A percentile compares a stretch with the other conserved stretches of the same genome.
Evolutionary conservation across 2,888 invertebrate species (phyloP).

Genomic region (Gasteruption jaculator): DNA sequence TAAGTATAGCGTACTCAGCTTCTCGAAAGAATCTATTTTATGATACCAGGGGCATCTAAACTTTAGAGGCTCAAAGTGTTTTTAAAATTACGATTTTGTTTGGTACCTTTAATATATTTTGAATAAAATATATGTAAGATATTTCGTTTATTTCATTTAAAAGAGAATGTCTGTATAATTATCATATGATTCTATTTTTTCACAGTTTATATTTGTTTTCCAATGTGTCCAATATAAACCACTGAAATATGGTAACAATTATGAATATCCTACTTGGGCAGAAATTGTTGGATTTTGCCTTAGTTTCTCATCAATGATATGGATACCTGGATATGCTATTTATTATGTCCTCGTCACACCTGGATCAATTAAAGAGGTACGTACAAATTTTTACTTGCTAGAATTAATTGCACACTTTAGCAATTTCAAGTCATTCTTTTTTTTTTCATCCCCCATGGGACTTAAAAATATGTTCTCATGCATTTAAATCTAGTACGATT

Average conservation of each 20-base stretch:
- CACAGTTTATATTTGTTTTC: slow-evolving; percentile 61
- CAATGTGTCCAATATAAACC: slow-evolving; percentile 60
- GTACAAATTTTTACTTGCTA: slow-evolving; percentile 15
- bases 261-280: slow-evolving; percentile 61
- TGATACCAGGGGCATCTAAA: neutral
- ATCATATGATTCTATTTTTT: slow-evolving; percentile 21
- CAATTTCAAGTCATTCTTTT: neutral
- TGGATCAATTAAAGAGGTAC: slow-evolving; percentile 56
- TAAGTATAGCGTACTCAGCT: slow-evolving; percentile 43
- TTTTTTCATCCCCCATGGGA: no score
- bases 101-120: neutral
- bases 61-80: neutral
- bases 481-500: no score
- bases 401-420: no score
- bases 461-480: no score
- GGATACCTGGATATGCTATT: slow-evolving; percentile 61
- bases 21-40: neutral
- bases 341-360: slow-evolving; percentile 57
- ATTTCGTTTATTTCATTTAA: no score
- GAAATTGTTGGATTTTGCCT: slow-evolving; percentile 59
- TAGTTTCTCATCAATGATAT: slow-evolving; percentile 63
- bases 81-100: neutral
- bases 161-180: no score
- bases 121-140: neutral
- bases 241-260: slow-evolving; percentile 56